These are phyloP conservation scores for Macrosteles quadrilineatus DNA, from an alignment of 1,140 invertebrate genomes.

Conservation along the genomic window DNA sequence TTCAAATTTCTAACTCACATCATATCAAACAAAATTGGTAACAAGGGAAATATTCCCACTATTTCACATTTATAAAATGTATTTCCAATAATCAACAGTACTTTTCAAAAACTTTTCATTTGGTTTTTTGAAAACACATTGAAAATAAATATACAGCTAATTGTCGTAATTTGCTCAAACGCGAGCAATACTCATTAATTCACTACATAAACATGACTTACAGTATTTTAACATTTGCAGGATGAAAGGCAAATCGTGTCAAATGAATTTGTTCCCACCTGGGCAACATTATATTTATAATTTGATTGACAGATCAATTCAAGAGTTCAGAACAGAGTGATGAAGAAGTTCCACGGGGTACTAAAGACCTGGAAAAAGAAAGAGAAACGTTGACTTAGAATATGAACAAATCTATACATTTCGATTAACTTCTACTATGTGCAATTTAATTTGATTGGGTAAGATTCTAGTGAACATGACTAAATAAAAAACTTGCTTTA, in stretches of 20 bases:
- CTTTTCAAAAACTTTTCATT: constrained; percentile 15
- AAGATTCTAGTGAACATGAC: too few relatives aligned
- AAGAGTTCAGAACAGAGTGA: too few relatives aligned
- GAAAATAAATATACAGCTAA: background rate
- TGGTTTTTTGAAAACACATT: background rate
- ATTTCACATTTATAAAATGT: constrained; percentile 25
- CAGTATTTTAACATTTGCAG: background rate
- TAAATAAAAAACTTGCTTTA: too few relatives aligned
- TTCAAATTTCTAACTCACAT: background rate
- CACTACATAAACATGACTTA: constrained; percentile 23
- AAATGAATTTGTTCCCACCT: too few relatives aligned
- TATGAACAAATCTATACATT: too few relatives aligned
- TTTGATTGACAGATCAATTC: too few relatives aligned
- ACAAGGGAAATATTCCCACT: constrained; percentile 20
- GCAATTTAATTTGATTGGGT: too few relatives aligned
- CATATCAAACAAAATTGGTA: constrained; percentile 11
- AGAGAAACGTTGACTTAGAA: too few relatives aligned
- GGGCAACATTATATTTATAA: too few relatives aligned
- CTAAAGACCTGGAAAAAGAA: too few relatives aligned
- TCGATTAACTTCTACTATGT: too few relatives aligned
- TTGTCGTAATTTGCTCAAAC: background rate
- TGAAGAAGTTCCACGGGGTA: too few relatives aligned
- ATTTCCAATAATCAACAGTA: background rate
- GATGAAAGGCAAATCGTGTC: background rate
- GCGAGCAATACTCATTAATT: constrained; percentile 22